Percentiles rank a stretch among this genome's conserved stretches.
phyloP scores from a whole-genome alignment of 2,113 vertebrate genomes.

The Tupaia tana region DNA sequence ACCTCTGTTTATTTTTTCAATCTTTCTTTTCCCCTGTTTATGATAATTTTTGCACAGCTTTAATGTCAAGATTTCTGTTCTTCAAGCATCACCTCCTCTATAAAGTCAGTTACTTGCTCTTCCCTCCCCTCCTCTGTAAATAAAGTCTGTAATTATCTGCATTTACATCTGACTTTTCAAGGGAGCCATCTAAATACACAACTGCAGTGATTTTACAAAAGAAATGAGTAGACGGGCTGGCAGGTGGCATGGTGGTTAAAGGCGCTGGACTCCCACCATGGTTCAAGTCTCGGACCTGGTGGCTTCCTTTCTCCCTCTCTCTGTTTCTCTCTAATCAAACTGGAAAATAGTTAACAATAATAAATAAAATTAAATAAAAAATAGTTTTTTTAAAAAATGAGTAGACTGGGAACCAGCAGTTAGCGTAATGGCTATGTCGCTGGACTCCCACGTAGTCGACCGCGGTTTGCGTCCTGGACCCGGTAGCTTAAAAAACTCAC shows the following conservation, averaged over 20 bases:
- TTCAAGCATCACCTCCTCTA: not conserved
- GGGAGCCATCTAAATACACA: constrained; percentile 12
- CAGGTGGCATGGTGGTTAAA: too few species aligned
- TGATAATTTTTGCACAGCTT: constrained; percentile 38
- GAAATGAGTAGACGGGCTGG: not conserved
- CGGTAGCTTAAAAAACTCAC: too few species aligned
- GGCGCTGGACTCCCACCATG: too few species aligned
- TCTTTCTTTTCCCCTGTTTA: constrained; percentile 29
- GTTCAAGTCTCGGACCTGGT: too few species aligned
- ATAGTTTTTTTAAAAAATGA: not conserved
- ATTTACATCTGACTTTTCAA: constrained; percentile 49
- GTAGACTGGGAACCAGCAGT: too few species aligned
- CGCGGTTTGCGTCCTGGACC: too few species aligned
- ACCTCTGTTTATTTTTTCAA: constrained; percentile 35
- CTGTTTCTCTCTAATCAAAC: too few species aligned
- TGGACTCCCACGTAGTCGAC: too few species aligned
- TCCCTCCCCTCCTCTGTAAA: not conserved
- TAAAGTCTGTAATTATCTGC: constrained; percentile 17
- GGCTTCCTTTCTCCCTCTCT: too few species aligned
- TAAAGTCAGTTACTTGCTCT: constrained; percentile 31
- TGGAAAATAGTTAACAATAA: too few species aligned
- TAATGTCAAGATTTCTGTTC: constrained; percentile 27
- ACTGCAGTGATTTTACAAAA: not conserved
- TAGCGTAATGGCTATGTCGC: too few species aligned
- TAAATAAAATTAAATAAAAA: too few species aligned